Conservation (phyloP, 2,113 vertebrate genomes). For the Odontesthes bonariensis region DNA sequence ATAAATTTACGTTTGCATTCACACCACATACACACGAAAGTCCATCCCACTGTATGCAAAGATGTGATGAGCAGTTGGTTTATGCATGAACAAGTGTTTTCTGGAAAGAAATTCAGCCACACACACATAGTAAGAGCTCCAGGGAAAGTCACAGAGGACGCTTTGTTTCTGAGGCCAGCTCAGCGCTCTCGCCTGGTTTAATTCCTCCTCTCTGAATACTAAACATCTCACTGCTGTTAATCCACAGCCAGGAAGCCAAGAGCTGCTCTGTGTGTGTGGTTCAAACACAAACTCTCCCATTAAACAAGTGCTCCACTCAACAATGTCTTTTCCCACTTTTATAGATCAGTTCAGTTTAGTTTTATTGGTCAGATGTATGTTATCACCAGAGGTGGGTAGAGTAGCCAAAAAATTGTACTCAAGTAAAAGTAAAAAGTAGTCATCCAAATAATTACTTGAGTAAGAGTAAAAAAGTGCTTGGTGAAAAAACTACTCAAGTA, state of each 20-base stretch:
- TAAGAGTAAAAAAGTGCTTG: too few species aligned
- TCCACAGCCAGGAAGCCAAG: slow-evolving; percentile 28
- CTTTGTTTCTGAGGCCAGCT: slow-evolving; percentile 48
- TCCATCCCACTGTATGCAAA: background rate
- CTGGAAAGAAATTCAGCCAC: slow-evolving; percentile 22
- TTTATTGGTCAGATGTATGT: too few species aligned
- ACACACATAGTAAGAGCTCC: slow-evolving; percentile 16
- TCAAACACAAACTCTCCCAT: background rate
- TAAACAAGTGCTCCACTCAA: background rate
- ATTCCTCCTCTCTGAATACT: slow-evolving; percentile 52
- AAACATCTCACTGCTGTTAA: slow-evolving; percentile 49
- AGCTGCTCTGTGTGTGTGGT: background rate
- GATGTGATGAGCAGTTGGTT: slow-evolving; percentile 44
- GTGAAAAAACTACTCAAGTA: too few species aligned
- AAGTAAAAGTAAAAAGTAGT: too few species aligned
- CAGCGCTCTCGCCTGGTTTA: slow-evolving; percentile 20
- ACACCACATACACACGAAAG: background rate
- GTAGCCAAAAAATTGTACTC: too few species aligned
- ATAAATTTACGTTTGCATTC: background rate
- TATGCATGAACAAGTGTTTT: slow-evolving; percentile 59
- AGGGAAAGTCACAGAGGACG: slow-evolving; percentile 41
- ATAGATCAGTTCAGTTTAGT: background rate
- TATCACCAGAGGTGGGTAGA: too few species aligned
- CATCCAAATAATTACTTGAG: too few species aligned
- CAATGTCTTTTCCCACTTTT: background rate